phyloP scores from a whole-genome alignment of 2,113 vertebrate species.

The Gopherus evgoodei region DNA sequence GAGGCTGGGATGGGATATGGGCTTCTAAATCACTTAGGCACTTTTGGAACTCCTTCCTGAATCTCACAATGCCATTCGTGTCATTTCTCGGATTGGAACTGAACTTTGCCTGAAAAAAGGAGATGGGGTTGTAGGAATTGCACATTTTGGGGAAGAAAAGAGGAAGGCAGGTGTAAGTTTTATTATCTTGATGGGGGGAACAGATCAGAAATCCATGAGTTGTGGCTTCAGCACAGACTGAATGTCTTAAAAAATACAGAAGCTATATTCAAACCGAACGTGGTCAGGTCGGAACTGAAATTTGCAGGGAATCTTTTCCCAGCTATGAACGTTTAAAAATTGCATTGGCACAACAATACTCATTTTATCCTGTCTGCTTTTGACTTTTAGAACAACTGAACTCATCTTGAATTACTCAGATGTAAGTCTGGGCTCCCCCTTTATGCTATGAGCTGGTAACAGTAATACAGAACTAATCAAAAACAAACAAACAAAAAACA shows the following conservation, averaged over 20 bases:
- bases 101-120: background rate
- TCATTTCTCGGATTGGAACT: background rate
- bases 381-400: background rate
- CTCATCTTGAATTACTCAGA: background rate
- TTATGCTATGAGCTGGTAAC: no score
- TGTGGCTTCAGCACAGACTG: background rate
- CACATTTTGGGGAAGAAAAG: background rate
- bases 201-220: background rate
- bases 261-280: background rate
- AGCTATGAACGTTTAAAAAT: background rate
- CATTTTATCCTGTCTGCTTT: background rate
- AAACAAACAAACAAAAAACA: no score
- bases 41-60: background rate
- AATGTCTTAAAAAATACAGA: background rate
- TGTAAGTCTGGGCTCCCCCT: background rate
- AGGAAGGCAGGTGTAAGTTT: background rate
- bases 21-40: background rate
- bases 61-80: accelerated
- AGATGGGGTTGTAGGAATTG: background rate
- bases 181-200: background rate
- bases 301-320: no score
- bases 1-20: background rate
- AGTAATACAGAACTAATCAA: no score
- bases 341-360: background rate
- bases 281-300: background rate